A percentile compares a stretch with the other conserved stretches of the same genome.
These are phyloP conservation scores for Eupristina koningsbergeri DNA, from an alignment of 1,140 invertebrate species.

Conservation along the genomic window DNA sequence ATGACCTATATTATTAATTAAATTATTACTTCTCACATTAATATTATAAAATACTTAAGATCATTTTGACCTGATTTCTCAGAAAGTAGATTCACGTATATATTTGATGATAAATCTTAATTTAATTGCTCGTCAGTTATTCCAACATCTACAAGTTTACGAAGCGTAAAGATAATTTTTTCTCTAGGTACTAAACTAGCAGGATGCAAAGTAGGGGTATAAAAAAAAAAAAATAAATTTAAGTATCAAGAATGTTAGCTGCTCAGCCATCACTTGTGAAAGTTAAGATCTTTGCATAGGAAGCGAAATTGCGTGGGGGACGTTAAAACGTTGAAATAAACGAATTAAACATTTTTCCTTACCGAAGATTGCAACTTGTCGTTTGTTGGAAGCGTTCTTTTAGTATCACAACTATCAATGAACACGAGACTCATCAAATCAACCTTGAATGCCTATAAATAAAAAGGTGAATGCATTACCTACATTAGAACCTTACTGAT, in stretches of 20 bases:
- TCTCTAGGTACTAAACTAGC: not conserved
- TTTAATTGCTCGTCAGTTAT: conserved; percentile 9
- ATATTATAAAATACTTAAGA: not conserved
- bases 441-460: conserved; percentile 53
- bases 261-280: not conserved
- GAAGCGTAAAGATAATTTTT: conserved; percentile 9
- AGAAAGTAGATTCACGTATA: conserved; percentile 11
- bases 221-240: conserved; percentile 11
- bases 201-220: not conserved
- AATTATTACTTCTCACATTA: not conserved
- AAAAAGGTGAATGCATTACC: conserved; percentile 35
- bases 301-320: not conserved
- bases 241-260: conserved; percentile 4
- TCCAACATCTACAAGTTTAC: conserved; percentile 1
- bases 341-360: conserved; percentile 44
- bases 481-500: too few relatives aligned
- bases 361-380: conserved; percentile 56
- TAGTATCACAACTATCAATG: conserved; percentile 35
- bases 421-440: conserved; percentile 34
- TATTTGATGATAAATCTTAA: conserved; percentile 13
- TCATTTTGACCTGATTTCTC: not conserved
- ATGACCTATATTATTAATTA: not conserved
- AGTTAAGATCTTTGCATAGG: conserved; percentile 31
- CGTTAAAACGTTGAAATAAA: not conserved
- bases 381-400: not conserved